Conservation (phyloP, 2,113 vertebrate genomes). For the Lycocorax pyrrhopterus region DNA sequence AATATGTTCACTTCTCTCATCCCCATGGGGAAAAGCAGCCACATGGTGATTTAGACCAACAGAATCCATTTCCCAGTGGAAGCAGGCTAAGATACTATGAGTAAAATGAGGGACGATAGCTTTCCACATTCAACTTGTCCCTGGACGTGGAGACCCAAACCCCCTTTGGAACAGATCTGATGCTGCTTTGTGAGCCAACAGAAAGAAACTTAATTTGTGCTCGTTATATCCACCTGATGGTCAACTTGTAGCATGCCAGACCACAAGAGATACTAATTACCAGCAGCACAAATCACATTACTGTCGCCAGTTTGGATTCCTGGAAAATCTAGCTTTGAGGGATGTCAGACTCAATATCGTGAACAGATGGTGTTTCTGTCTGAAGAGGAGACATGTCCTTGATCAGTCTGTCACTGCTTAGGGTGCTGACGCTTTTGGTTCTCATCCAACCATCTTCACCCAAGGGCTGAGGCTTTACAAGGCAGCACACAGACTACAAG, state of each 20-base stretch:
- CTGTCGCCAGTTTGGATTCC: neutral
- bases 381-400: neutral
- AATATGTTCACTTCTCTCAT: neutral
- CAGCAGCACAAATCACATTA: neutral
- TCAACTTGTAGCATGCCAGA: neutral
- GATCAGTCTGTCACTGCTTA: neutral
- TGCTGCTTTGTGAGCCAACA: neutral
- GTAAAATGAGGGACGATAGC: neutral
- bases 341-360: neutral
- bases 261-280: neutral
- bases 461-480: neutral
- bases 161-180: neutral
- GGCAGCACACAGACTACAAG: neutral
- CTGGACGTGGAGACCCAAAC: neutral
- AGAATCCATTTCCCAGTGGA: neutral
- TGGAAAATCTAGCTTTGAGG: neutral
- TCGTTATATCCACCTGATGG: neutral
- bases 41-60: neutral
- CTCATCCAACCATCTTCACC: neutral
- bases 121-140: neutral
- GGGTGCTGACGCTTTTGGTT: neutral
- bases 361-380: conserved; percentile 21
- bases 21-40: neutral
- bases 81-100: neutral
- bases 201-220: neutral